Percentiles rank a stretch among this genome's conserved stretches.
These are phyloP conservation scores for Teleogryllus occipitalis DNA, from an alignment of 1,140 invertebrate genomes.

Conservation along the genomic window DNA sequence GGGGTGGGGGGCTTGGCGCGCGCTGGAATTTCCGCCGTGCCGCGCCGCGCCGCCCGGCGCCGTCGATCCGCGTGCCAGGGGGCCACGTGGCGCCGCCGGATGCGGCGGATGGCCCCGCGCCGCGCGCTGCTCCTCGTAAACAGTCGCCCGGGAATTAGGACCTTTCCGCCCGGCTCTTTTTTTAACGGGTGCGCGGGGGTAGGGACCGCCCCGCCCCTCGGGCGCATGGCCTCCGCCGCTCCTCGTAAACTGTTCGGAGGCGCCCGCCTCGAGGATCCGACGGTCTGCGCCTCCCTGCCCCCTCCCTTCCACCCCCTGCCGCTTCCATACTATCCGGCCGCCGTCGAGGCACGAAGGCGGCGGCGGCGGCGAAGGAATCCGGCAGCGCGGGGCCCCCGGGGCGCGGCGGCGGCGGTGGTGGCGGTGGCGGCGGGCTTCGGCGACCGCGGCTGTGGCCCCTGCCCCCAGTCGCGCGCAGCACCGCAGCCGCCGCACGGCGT, in stretches of 20 bases:
- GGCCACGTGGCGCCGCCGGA: too few species aligned
- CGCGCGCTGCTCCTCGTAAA: too few species aligned
- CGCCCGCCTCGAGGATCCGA: conserved; percentile 14
- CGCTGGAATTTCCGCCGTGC: too few species aligned
- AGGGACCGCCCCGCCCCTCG: too few species aligned
- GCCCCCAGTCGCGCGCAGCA: neutral
- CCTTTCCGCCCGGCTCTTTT: too few species aligned
- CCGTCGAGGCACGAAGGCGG: too few species aligned
- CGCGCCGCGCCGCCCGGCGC: too few species aligned
- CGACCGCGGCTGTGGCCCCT: conserved; percentile 18
- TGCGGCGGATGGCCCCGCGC: too few species aligned
- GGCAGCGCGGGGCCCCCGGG: conserved; percentile 24
- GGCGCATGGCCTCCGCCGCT: neutral
- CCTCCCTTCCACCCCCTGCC: conserved; percentile 11
- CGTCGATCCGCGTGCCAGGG: too few species aligned
- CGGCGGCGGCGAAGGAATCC: neutral
- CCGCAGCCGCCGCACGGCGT: conserved; percentile 10
- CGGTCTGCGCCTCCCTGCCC: conserved; percentile 30
- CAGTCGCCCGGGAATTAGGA: too few species aligned
- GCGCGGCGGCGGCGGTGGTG: conserved; percentile 30
- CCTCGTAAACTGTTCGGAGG: neutral
- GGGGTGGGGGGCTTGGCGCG: too few species aligned
- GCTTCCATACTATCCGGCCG: neutral
- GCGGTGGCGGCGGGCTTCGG: conserved; percentile 31
- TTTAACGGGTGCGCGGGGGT: too few species aligned